phyloP scores from a whole-genome alignment of 2,797 vertebrate species.

The Pseudochaenichthys georgianus region DNA sequence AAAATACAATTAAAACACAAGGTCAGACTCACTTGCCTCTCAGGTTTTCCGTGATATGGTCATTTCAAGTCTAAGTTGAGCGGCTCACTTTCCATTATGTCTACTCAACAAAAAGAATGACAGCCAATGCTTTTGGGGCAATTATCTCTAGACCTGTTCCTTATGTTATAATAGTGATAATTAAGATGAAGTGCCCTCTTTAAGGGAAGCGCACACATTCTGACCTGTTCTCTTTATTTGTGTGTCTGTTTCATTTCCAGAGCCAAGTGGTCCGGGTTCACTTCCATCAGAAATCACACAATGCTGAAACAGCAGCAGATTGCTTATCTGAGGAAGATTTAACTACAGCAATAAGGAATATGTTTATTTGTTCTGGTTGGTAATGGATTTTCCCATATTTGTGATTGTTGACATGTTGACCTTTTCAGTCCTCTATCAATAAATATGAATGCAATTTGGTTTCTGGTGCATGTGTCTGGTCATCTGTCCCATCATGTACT shows the following conservation, averaged over 20 bases:
- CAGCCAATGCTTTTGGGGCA: not conserved
- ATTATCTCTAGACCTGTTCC: not conserved
- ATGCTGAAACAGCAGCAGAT: slow-evolving; percentile 63
- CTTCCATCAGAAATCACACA: slow-evolving; percentile 80
- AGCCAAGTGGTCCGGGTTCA: not conserved
- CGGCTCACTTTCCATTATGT: not conserved
- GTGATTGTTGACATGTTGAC: no score
- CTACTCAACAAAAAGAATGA: not conserved
- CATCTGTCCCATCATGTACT: no score
- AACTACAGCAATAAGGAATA: not conserved
- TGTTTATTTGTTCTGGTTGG: not conserved
- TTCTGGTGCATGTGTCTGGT: no score
- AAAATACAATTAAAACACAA: no score
- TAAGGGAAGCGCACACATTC: not conserved
- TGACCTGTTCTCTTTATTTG: slow-evolving; percentile 23
- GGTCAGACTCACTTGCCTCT: no score
- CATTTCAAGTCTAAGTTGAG: no score
- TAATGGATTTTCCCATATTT: no score
- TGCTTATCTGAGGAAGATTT: not conserved
- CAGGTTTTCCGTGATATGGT: no score
- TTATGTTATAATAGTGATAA: not conserved
- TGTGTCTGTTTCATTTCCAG: slow-evolving; percentile 64
- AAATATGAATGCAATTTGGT: no score
- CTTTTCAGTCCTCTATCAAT: no score
- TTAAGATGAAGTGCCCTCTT: not conserved